phyloP scores from a whole-genome alignment of 2,113 vertebrate species.

The Saiga tatarica region DNA sequence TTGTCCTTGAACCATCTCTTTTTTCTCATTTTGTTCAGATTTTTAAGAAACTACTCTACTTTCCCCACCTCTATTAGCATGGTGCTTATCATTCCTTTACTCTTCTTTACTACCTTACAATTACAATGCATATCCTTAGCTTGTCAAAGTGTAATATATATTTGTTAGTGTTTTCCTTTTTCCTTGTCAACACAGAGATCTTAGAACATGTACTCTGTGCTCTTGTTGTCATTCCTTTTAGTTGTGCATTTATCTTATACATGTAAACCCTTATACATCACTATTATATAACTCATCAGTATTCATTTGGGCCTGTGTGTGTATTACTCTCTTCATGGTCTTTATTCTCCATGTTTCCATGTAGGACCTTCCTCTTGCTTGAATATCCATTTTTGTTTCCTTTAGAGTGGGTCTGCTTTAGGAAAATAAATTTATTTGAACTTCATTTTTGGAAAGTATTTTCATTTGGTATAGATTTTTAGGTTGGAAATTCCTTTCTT shows the following conservation, averaged over 20 bases:
- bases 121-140: not conserved
- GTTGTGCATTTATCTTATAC: not conserved
- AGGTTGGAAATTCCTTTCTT: not conserved
- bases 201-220: not conserved
- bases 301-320: not conserved
- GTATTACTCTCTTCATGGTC: not conserved
- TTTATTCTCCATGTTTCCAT: not conserved
- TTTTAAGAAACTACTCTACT: not conserved
- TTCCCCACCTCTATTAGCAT: not conserved
- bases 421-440: not conserved
- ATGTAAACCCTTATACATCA: not conserved
- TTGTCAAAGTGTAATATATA: not conserved
- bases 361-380: not conserved
- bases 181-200: not conserved
- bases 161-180: not conserved
- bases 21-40: not conserved
- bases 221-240: not conserved
- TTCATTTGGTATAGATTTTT: not conserved
- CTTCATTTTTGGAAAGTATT: not conserved
- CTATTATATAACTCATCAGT: not conserved
- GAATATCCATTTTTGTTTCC: not conserved
- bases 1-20: not conserved
- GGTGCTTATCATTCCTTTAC: not conserved
- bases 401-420: not conserved
- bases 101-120: not conserved